A percentile compares a stretch with the other conserved stretches of the same genome.
These are phyloP conservation scores for Dunckerocampus dactyliophorus DNA, from an alignment of 2,113 vertebrate species.

Conservation along the genomic window DNA sequence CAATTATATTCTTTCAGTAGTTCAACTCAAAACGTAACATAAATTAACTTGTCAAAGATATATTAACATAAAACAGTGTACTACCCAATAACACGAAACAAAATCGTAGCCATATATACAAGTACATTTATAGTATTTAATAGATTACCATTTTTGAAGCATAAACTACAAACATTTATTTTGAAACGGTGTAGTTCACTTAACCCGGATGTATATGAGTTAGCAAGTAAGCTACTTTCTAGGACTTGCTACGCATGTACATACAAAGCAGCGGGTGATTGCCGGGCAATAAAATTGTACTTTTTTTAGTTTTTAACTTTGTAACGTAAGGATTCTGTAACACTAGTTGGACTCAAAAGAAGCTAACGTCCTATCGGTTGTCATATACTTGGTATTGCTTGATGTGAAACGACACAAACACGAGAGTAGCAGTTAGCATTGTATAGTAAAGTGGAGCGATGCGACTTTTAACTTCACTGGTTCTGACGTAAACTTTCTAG, in stretches of 20 bases:
- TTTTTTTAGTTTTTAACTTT: background rate
- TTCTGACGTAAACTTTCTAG: background rate
- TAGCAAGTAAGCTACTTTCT: conserved; percentile 6
- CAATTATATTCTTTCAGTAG: too few species aligned
- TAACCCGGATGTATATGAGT: conserved; percentile 45
- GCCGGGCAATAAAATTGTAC: background rate
- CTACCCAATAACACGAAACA: too few species aligned
- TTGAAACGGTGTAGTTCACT: conserved; percentile 6
- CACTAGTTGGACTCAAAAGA: background rate
- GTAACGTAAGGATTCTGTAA: background rate
- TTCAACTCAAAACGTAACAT: too few species aligned
- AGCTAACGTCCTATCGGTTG: background rate
- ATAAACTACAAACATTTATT: conserved; percentile 40
- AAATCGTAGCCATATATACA: too few species aligned
- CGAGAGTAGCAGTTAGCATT: background rate
- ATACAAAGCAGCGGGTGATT: conserved; percentile 13
- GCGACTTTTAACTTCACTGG: background rate
- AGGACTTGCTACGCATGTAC: conserved; percentile 8
- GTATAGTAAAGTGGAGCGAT: background rate
- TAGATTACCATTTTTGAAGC: too few species aligned
- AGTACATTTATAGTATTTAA: too few species aligned
- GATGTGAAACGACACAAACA: background rate
- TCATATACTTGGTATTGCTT: background rate
- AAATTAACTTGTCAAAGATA: too few species aligned
- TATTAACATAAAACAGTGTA: too few species aligned